Evolutionary conservation across 2,888 invertebrate species (phyloP).

Genomic region (Carcina quercana): DNA sequence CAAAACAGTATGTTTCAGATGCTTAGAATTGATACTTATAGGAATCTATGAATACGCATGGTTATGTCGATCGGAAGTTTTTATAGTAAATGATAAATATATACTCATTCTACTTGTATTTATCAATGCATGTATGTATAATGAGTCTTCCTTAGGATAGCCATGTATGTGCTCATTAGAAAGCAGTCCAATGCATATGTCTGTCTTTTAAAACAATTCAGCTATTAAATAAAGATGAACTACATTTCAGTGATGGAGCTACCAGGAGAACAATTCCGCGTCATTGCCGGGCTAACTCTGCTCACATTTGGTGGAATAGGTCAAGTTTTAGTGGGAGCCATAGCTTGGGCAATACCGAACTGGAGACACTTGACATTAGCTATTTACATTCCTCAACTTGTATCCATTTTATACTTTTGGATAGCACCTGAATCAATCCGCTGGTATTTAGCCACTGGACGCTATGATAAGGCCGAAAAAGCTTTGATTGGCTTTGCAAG

Average conservation of each 20-base stretch:
- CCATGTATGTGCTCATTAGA: too few relatives aligned
- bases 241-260: slow-evolving; percentile 81
- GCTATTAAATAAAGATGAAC: too few relatives aligned
- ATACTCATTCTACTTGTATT: too few relatives aligned
- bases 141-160: too few relatives aligned
- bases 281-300: slow-evolving; percentile 79
- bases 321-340: slow-evolving; percentile 76
- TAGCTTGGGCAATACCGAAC: slow-evolving; percentile 79
- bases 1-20: too few relatives aligned
- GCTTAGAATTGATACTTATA: too few relatives aligned
- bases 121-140: too few relatives aligned
- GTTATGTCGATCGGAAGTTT: too few relatives aligned
- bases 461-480: slow-evolving; percentile 76
- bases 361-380: slow-evolving; percentile 80
- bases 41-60: too few relatives aligned
- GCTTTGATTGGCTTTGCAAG: slow-evolving; percentile 76
- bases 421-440: slow-evolving; percentile 79
- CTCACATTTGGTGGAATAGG: slow-evolving; percentile 81
- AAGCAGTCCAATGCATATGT: too few relatives aligned
- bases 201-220: too few relatives aligned
- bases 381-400: slow-evolving; percentile 76
- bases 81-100: too few relatives aligned
- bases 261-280: slow-evolving; percentile 80
- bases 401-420: slow-evolving; percentile 77
- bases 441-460: slow-evolving; percentile 82